phyloP scores from a whole-genome alignment of 2,888 invertebrate species.

The Cephus pygmeus region DNA sequence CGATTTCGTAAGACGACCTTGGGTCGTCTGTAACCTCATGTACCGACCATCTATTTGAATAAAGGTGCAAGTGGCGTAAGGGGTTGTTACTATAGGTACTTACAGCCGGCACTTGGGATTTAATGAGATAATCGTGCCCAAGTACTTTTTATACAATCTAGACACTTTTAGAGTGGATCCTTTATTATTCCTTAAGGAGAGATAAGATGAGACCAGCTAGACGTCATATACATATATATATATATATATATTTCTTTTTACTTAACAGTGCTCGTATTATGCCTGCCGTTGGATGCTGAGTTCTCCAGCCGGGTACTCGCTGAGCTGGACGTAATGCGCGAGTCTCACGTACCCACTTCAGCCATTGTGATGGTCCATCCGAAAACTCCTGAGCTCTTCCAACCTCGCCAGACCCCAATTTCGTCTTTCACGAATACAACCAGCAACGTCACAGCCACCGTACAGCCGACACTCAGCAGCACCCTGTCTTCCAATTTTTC shows the following conservation, averaged over 20 bases:
- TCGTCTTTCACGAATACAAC: slow-evolving; percentile 9
- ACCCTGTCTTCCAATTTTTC: slow-evolving; percentile 46
- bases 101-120: too few species aligned
- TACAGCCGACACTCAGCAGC: slow-evolving; percentile 21
- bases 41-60: too few species aligned
- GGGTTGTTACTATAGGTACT: too few species aligned
- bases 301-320: slow-evolving; percentile 61
- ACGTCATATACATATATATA: too few species aligned
- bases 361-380: slow-evolving; percentile 67
- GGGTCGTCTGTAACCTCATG: too few species aligned
- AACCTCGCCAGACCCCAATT: slow-evolving; percentile 57
- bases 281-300: slow-evolving; percentile 66
- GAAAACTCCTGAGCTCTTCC: slow-evolving; percentile 49
- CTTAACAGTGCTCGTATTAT: slow-evolving; percentile 68
- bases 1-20: too few species aligned
- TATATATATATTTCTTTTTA: not conserved
- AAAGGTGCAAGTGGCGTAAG: too few species aligned
- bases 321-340: slow-evolving; percentile 64
- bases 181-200: not conserved
- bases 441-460: slow-evolving; percentile 9
- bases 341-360: slow-evolving; percentile 64
- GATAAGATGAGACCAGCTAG: not conserved
- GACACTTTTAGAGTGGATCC: too few species aligned
- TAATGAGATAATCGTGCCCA: too few species aligned
- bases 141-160: too few species aligned